phyloP scores from a whole-genome alignment of 2,113 vertebrate species.

The Myodes glareolus region DNA sequence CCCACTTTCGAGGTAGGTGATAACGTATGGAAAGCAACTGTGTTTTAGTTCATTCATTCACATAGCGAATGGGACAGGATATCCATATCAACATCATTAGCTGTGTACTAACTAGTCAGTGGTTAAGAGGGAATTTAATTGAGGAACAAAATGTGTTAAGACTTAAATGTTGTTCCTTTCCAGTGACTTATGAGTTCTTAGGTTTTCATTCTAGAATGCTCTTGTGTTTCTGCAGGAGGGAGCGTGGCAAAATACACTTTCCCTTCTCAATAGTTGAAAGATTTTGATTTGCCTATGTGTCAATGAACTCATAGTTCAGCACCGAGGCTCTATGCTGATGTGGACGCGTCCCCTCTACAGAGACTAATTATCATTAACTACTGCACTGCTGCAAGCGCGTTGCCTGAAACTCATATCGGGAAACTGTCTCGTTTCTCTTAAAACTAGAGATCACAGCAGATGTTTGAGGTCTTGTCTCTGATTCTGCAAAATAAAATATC shows the following conservation, averaged over 20 bases:
- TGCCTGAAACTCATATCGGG: constrained; percentile 76
- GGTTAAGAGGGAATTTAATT: neutral
- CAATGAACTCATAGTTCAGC: constrained; percentile 79
- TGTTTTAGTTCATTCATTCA: neutral
- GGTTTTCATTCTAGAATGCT: neutral
- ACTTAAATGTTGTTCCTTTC: neutral
- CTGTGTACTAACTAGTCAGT: neutral
- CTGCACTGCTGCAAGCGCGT: constrained; percentile 67
- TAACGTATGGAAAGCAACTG: neutral
- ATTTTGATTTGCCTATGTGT: constrained; percentile 67
- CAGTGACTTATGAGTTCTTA: neutral
- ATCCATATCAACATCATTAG: neutral
- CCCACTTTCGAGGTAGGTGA: neutral
- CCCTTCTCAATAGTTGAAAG: constrained; percentile 60
- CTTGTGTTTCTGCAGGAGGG: neutral
- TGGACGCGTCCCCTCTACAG: neutral
- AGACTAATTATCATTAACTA: constrained; percentile 81
- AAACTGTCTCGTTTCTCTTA: constrained; percentile 76
- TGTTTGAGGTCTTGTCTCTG: constrained; percentile 68
- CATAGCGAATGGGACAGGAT: neutral
- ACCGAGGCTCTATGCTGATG: constrained; percentile 59
- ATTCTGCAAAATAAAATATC: constrained; percentile 82
- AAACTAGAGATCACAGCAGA: constrained; percentile 53
- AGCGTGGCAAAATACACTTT: constrained; percentile 70
- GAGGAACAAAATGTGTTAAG: neutral